phyloP scores from a whole-genome alignment of 2,888 invertebrate genomes.

The Clanis bilineata region DNA sequence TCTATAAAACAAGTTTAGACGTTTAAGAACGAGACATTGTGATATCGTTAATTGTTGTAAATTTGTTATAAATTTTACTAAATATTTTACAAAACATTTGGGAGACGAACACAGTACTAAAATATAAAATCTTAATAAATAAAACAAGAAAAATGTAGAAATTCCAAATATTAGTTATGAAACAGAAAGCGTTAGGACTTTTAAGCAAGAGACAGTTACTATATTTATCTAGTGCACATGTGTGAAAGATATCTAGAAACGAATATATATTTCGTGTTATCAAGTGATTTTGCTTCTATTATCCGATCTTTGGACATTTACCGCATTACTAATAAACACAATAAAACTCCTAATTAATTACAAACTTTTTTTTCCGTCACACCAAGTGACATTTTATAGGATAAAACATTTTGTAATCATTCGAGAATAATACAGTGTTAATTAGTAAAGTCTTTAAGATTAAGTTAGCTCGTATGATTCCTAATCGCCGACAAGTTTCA shows the following conservation, averaged over 20 bases:
- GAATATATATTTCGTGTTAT: not conserved
- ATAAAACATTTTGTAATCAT: not conserved
- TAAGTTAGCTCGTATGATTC: not conserved
- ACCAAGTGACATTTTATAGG: not conserved
- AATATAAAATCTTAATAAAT: too few relatives aligned
- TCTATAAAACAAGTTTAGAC: too few relatives aligned
- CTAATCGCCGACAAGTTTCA: not conserved
- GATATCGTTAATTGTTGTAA: too few relatives aligned
- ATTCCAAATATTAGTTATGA: not conserved
- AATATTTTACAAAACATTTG: too few relatives aligned
- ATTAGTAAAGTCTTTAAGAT: not conserved
- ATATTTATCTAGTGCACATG: not conserved
- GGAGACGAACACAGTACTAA: too few relatives aligned
- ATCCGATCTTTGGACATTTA: conserved; percentile 6
- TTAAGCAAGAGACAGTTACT: conserved; percentile 4
- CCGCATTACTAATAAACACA: not conserved
- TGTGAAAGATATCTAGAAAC: not conserved
- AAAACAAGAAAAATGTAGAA: not conserved
- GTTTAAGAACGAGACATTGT: too few relatives aligned
- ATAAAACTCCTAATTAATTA: not conserved
- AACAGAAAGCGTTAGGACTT: not conserved
- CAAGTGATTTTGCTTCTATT: not conserved
- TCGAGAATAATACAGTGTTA: not conserved
- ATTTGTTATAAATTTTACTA: too few relatives aligned
- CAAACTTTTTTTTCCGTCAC: not conserved